These are phyloP conservation scores for Drosophila algonquin DNA, from an alignment of 2,888 invertebrate species.

Conservation along the genomic window DNA sequence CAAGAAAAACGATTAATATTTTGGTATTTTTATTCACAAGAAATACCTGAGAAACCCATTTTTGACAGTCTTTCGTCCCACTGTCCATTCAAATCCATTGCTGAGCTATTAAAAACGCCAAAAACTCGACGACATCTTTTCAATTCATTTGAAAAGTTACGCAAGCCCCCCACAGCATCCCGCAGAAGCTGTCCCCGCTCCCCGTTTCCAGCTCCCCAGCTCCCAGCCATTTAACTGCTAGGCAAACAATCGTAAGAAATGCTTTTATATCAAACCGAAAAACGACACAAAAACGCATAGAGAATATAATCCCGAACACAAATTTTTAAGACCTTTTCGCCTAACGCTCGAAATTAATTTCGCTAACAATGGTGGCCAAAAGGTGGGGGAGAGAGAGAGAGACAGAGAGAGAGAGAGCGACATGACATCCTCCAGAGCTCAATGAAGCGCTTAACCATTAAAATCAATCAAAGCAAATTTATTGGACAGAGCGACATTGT, in stretches of 20 bases:
- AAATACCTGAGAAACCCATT: too few relatives aligned
- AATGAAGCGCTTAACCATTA: constrained; percentile 82
- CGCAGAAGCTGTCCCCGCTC: constrained; percentile 6
- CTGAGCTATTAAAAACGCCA: constrained; percentile 69
- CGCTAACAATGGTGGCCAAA: constrained; percentile 66
- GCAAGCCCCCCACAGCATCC: constrained; percentile 9
- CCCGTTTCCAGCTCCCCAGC: too few relatives aligned
- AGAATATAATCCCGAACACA: constrained; percentile 67
- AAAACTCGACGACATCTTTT: constrained; percentile 62
- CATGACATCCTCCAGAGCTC: constrained; percentile 73
- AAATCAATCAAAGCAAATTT: constrained; percentile 82
- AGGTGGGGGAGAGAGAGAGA: constrained; percentile 17
- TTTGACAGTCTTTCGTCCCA: not conserved
- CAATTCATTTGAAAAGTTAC: constrained; percentile 68
- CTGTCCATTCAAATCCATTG: constrained; percentile 34
- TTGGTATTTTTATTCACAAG: too few relatives aligned
- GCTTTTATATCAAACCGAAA: constrained; percentile 62
- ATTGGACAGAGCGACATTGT: constrained; percentile 59
- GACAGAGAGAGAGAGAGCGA: constrained; percentile 1
- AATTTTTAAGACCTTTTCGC: constrained; percentile 74
- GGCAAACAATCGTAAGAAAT: constrained; percentile 75
- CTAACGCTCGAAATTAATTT: constrained; percentile 77
- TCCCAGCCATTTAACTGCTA: constrained; percentile 67
- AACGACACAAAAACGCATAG: not conserved
- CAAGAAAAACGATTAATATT: too few relatives aligned